Evolutionary conservation across 2,797 vertebrate species (phyloP), one percentile per base, ranked within the genome.

Genomic region (Cuniculus paca): DNA sequence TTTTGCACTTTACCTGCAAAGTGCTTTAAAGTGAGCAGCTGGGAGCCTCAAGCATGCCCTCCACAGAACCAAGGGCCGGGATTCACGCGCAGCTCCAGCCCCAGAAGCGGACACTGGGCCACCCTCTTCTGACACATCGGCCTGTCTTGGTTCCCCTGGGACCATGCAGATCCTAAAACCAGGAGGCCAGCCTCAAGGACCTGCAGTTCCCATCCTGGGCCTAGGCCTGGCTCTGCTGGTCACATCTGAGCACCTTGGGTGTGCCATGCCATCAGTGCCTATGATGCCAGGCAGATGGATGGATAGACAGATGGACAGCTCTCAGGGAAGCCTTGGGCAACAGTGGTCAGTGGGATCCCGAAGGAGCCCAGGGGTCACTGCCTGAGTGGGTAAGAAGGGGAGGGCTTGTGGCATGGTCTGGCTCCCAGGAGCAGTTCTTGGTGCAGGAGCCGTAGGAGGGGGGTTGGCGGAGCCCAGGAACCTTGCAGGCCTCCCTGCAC

Each of bases 31-130:
- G 45, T 36, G 20, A 2, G 4, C 17, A 13, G 1, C 11, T 10
- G 22, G 12, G 45, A 4, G 70, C 39, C 42, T 11, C 11, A 8
- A 10, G 31, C 5, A 28, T 13, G 26, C 9, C 13, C 16, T 9
- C 42, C 0, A 12, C 6, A n/a, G 28, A 1, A 0, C 58, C 12
- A 39, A 0, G 3, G 36, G 5, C 42, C 6, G 1, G 7, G 19
- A 6, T 2, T 26, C 36, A 4, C 31, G 2, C 10, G 0, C 2
- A 7, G 12, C 1, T 4, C 75, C 2, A 7, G 11, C 0, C 52
- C 24, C 7, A 9, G 6, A 0, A 26, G 5, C 0, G 0, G 2
- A 3, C 14, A 26, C 61, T 0, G 0, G 1, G 36, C 9, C 58
- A 2, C 4, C 14, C 12, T 34, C 3, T 0, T 26, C 52, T 45